Percentiles rank a stretch among this genome's conserved stretches.
phyloP scores from a whole-genome alignment of 2,888 invertebrate genomes.

The Labia minor region DNA sequence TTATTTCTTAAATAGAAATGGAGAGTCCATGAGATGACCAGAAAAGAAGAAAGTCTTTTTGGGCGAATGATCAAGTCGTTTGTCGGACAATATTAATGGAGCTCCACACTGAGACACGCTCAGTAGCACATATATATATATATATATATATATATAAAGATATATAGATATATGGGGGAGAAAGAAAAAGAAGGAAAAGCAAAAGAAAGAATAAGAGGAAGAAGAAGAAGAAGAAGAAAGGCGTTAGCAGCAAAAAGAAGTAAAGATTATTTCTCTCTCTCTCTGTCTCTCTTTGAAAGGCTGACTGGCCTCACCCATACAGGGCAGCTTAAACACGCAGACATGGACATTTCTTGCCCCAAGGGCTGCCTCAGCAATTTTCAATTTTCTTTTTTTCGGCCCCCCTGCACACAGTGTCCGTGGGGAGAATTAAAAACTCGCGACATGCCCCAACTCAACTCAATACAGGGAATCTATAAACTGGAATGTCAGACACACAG shows the following conservation, averaged over 20 bases:
- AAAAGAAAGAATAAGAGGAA: neutral
- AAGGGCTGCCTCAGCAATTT: conserved; percentile 26
- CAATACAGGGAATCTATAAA: conserved; percentile 13
- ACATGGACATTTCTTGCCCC: conserved; percentile 22
- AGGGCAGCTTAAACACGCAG: neutral
- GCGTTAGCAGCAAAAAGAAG: conserved; percentile 13
- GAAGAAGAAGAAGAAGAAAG: conserved; percentile 1
- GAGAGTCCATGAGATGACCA: neutral
- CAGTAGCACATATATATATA: neutral
- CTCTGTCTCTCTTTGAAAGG: conserved; percentile 2
- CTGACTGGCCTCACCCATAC: neutral
- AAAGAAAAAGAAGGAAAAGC: too few species aligned
- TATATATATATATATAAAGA: too few species aligned
- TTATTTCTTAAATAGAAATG: neutral
- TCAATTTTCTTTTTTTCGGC: conserved; percentile 23
- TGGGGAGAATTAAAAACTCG: conserved; percentile 27
- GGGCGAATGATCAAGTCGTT: conserved; percentile 13
- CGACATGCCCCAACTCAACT: conserved; percentile 23
- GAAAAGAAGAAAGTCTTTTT: conserved; percentile 1
- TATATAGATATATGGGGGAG: too few species aligned
- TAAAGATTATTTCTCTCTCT: conserved; percentile 13
- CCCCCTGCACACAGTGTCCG: conserved; percentile 22
- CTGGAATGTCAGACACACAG: conserved; percentile 13
- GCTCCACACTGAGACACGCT: neutral
- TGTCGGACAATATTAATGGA: conserved; percentile 13